Evolutionary conservation across 2,888 invertebrate species (phyloP).

Genomic region (Gryllus longicercus): DNA sequence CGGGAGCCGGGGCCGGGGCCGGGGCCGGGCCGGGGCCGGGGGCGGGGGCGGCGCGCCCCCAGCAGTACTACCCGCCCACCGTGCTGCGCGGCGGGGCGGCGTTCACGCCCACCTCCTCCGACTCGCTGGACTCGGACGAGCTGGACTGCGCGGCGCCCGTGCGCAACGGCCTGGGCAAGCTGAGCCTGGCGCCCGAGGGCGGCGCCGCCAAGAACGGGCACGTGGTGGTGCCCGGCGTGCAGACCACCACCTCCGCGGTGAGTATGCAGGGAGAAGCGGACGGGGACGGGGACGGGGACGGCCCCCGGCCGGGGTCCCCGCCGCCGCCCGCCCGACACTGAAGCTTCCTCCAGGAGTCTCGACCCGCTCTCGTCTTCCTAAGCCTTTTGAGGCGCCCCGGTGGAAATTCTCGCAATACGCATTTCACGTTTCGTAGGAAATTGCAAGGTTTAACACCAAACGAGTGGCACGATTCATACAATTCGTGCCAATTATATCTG

Average conservation of each 20-base stretch:
- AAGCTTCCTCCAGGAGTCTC: too few species aligned
- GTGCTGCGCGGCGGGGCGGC: constrained; percentile 34
- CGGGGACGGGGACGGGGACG: too few species aligned
- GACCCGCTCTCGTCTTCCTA: too few species aligned
- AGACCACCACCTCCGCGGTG: constrained; percentile 37
- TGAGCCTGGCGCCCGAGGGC: constrained; percentile 20
- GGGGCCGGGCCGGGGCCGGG: neutral
- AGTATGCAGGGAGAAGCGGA: constrained; percentile 27
- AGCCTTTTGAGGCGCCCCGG: too few species aligned
- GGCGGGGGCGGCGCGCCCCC: neutral
- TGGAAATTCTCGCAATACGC: too few species aligned
- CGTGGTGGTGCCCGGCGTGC: constrained; percentile 30
- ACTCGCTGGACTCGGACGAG: constrained; percentile 30
- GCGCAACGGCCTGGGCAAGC: constrained; percentile 30
- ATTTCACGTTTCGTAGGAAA: too few species aligned
- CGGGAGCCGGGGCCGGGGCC: neutral
- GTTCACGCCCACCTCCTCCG: constrained; percentile 26
- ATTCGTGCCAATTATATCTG: too few species aligned
- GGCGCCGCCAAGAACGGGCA: neutral
- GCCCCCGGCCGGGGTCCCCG: too few species aligned
- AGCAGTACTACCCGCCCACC: constrained; percentile 31
- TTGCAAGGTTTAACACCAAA: too few species aligned
- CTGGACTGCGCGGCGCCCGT: constrained; percentile 30
- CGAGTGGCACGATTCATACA: too few species aligned
- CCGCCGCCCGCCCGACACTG: too few species aligned